Evolutionary conservation across 2,113 vertebrate species (phyloP).

Genomic region (Macrotus californicus): DNA sequence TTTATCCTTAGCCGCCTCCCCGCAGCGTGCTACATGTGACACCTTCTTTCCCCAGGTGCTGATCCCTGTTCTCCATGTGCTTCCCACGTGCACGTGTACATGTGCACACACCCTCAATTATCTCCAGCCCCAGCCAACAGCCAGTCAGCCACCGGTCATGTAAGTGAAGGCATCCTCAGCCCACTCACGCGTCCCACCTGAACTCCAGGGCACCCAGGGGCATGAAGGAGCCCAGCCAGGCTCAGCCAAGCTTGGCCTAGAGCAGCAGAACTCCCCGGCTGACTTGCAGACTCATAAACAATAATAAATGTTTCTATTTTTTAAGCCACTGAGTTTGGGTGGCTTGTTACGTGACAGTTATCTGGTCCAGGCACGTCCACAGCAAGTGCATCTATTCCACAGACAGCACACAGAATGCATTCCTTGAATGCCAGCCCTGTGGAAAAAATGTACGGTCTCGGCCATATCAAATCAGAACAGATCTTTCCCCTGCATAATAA

Average conservation of each 20-base stretch:
- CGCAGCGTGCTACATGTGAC: neutral
- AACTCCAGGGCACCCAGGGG: neutral
- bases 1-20: neutral
- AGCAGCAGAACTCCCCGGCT: neutral
- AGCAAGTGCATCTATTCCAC: neutral
- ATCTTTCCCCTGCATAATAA: neutral
- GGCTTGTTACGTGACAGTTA: neutral
- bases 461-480: neutral
- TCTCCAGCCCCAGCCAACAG: neutral
- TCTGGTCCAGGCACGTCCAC: neutral
- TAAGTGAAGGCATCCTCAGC: neutral
- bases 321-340: neutral
- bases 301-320: neutral
- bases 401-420: neutral
- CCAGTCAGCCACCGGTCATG: neutral
- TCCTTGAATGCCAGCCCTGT: neutral
- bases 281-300: neutral
- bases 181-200: neutral
- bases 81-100: accelerated
- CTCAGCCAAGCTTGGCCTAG: neutral
- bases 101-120: neutral
- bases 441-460: neutral
- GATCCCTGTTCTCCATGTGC: too few species aligned
- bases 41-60: too few species aligned
- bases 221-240: neutral